Base-by-base conservation (phyloP, 2,113 vertebrate species). In the Heterochromis multidens region DNA sequence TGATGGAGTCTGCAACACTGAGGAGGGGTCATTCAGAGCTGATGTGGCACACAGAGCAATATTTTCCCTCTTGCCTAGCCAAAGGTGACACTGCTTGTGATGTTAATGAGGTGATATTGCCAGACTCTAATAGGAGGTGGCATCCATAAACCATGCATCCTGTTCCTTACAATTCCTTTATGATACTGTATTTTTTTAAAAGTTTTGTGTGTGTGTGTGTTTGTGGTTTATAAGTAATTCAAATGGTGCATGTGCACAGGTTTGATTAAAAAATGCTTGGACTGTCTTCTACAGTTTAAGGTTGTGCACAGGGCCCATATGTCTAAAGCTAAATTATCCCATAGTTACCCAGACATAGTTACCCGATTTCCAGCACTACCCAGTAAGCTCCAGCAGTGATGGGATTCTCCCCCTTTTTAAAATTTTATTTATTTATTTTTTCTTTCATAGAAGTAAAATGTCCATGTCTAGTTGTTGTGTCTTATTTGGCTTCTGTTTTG, bases 81-180 rank as follows among this genome's bases (percentile, higher is more conserved):
- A 54, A 27, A 52, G 0, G 31, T 52, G 25, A 0, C 43, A 74
- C 25, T 52, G 27, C 27, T 31, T 52, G 46, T 10, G 11, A 74
- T 33, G 17, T 9, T 0, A 52, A 74, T 74, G 67, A 74, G 67
- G 29, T 52, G 67, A 72, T n/a, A 17, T 12, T 74, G 46, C 31
- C 19, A 52, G 6, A 72, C 2, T 0, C 27, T 52, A 74, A 54
- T 17, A 54, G 19, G 46, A 74, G 11, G 2, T 54, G 70, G 19
- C 67, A 33, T 3, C 17, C 49, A 19, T 19, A 19, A 52, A 52
- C 46, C 17, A 7, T 52, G 16, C 17, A 52, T 7, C 49, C 16
- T 16, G 2, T 52, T 52, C 49, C 49, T 52, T 52, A 52, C 16
- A 52, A 17, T 19, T 46, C 49, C 17, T 52, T 17, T 19, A 52